Evolutionary conservation across 2,113 vertebrate species (phyloP), one percentile per base, ranked within the genome.

Genomic region (Nothoprocta perdicaria): DNA sequence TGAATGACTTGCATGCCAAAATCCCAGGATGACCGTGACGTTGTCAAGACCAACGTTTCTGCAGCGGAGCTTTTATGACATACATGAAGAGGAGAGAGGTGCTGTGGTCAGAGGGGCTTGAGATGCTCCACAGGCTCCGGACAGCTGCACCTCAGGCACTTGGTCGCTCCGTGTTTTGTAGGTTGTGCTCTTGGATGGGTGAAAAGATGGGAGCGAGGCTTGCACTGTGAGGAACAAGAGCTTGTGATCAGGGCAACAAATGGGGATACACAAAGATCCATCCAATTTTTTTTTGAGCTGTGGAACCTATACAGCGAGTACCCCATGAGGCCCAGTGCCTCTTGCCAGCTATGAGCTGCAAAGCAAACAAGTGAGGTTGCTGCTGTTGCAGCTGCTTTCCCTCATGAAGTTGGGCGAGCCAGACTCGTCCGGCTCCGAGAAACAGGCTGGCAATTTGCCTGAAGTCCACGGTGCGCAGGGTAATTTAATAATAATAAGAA

Each of bases 371-470:
- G 74, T 80, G 62, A 16, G 84, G 41, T 67, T 80, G 76, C 80
- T 95, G 89, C 81, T 78, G 7, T 55, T 94, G 91, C 80, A 78
- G 74, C 67, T 69, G 85, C 90, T 81, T 90, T 89, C 62, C 45
- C 66, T 95, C 48, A 16, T 60, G 60, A 62, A 79, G 77, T 62
- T 66, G 69, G 23, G 31, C 76, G 77, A 92, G 65, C 91, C 82
- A 89, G 85, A 17, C 73, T 48, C 1, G 1, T 74, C 90, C 62
- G 66, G 41, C 27, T 7, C 86, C 16, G 72, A 78, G 81, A 43
- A 88, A 35, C 4, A 0, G 3, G 0, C 29, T 95, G 85, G 87
- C 89, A 71, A 29, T 75, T 83, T 40, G 63, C 87, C 89, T 55
- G 63, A 90, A 74, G 55, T 68, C 14, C 1, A 7, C 80, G 62